Base-by-base conservation (phyloP, 2,113 vertebrate genomes). In the Ptilonorhynchus violaceus region DNA sequence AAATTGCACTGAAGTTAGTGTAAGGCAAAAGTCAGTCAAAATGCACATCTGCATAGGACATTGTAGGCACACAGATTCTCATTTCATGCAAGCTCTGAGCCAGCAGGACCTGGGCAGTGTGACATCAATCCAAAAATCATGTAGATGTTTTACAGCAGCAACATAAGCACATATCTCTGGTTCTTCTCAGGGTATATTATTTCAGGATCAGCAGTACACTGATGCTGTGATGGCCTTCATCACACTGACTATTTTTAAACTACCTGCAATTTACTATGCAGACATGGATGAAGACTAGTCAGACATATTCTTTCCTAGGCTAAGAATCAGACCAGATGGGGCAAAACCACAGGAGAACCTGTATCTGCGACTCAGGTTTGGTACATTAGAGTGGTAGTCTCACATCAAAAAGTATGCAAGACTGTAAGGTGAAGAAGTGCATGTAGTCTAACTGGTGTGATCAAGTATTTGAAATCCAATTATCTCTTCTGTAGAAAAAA, bases 171-270 rank as follows among this genome's bases (percentile, higher is more conserved):
- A 6, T 46, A 52, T 62, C 56, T 84, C 68, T 76, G 23, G 13
- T 14, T 91, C 30, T 73, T 96, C 67, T 88, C 59, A 55, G 59
- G 20, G 7, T 60, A 8, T 58, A 23, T 56, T 76, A 64, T 53
- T 81, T 84, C 87, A 89, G 49, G 63, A 77, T 10, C 3, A 86
- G n/a, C 7, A 85, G 33, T 35, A 46, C 10, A 15, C 7, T 22
- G 49, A 35, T 44, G 10, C 16, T 68, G 15, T 3, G 6, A 41
- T 56, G 42, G 46, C 10, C 11, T 35, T 83, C 0, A 0, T 39
- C 49, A 42, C 31, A 33, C 0, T 53, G 31, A 25, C 14, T 20
- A 6, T 16, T 92, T 79, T 80, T 93, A 50, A 77, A 5, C 10
- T 53, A 19, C 56, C 11, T 55, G 25, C 6, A 49, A 10, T n/a